Evolutionary conservation across 2,113 vertebrate species (phyloP).

Genomic region (Actinemys pallida): DNA sequence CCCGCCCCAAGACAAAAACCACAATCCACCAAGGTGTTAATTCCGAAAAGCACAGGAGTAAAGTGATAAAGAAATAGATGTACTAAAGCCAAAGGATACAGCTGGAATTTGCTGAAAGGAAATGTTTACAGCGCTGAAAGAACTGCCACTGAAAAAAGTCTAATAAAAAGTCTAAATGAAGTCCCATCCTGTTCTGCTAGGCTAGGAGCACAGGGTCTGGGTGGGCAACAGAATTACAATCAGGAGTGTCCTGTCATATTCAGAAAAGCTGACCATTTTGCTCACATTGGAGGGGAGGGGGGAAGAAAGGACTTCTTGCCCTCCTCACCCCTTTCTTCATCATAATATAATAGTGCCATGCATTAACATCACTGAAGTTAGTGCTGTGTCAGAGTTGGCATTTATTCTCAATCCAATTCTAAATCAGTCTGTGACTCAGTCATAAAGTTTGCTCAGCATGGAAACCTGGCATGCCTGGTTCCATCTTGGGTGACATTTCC

Average conservation of each 20-base stretch:
- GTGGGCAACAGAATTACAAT: background rate
- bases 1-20: background rate
- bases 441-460: background rate
- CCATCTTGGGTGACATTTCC: background rate
- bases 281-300: fast-evolving
- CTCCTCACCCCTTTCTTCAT: fast-evolving
- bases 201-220: background rate
- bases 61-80: background rate
- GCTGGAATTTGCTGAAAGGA: conserved; percentile 17
- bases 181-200: background rate
- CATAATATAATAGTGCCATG: background rate
- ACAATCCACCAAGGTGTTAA: background rate
- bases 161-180: background rate
- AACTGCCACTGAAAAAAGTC: background rate
- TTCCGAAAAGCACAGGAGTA: conserved; percentile 33
- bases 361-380: background rate
- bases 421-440: background rate
- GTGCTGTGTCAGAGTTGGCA: fast-evolving
- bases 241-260: background rate
- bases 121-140: background rate
- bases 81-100: conserved; percentile 18
- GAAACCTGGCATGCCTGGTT: background rate
- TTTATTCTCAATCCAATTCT: background rate
- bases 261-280: background rate
- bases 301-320: background rate